Evolutionary conservation across 2,113 vertebrate genomes (phyloP).

Genomic region (Cyanistes caeruleus): DNA sequence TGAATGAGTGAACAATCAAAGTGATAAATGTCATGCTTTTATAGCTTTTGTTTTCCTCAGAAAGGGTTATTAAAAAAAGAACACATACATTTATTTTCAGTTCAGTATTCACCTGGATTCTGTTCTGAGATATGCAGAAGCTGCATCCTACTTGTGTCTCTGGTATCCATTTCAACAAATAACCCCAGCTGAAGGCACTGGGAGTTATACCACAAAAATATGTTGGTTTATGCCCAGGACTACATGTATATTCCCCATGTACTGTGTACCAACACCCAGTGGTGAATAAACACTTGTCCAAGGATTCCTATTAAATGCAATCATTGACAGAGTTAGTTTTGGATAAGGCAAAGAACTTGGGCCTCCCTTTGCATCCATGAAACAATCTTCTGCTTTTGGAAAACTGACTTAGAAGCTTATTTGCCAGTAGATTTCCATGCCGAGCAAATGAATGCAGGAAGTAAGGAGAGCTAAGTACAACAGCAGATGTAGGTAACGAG

Average conservation of each 20-base stretch:
- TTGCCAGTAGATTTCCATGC: neutral
- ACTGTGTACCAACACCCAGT: neutral
- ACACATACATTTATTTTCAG: neutral
- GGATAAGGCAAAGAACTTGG: neutral
- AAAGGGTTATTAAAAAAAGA: neutral
- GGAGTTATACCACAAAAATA: neutral
- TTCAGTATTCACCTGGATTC: neutral
- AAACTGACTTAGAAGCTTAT: neutral
- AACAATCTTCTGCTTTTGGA: neutral
- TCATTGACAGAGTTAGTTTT: neutral
- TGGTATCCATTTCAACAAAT: neutral
- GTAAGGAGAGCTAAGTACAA: neutral
- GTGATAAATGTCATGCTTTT: neutral
- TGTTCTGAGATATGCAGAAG: neutral
- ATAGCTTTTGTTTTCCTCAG: neutral
- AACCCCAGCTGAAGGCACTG: neutral
- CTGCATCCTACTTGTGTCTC: neutral
- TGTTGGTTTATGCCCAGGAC: neutral
- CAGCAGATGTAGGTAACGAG: neutral
- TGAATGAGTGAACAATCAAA: neutral
- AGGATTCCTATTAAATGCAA: neutral
- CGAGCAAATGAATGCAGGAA: neutral
- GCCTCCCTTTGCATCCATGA: neutral
- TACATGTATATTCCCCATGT: accelerated
- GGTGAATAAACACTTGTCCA: neutral